Percentiles rank a stretch among this genome's conserved stretches.
These are phyloP conservation scores for Hylia prasina DNA, from an alignment of 2,113 vertebrate species.

Conservation along the genomic window DNA sequence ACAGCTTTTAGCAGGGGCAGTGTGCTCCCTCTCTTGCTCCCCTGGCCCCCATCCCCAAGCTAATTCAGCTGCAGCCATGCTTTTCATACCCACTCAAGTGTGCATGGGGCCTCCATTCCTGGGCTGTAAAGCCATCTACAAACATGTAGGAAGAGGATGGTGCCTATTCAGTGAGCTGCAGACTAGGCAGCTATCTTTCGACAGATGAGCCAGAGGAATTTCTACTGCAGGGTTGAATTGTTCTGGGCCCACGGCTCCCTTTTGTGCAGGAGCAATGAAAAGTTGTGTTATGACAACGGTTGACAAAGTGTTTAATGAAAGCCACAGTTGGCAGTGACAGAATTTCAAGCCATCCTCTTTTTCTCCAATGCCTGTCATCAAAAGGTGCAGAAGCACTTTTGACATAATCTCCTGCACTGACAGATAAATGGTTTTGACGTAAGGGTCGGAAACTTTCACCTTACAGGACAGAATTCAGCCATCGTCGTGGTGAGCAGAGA, in stretches of 20 bases:
- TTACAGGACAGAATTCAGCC: slow-evolving; percentile 13
- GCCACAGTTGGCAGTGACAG: slow-evolving; percentile 57
- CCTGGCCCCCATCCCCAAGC: neutral
- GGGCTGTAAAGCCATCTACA: neutral
- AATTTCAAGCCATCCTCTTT: slow-evolving; percentile 50
- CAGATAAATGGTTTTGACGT: slow-evolving; percentile 63
- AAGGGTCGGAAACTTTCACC: slow-evolving; percentile 43
- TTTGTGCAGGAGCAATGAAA: slow-evolving; percentile 76
- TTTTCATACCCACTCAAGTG: slow-evolving; percentile 63
- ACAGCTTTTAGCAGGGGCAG: neutral
- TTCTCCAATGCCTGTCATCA: slow-evolving; percentile 44
- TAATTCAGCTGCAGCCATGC: slow-evolving; percentile 18
- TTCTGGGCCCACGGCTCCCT: slow-evolving; percentile 68
- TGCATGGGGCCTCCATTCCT: slow-evolving; percentile 30
- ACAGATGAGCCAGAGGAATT: slow-evolving; percentile 80
- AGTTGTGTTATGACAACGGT: slow-evolving; percentile 75
- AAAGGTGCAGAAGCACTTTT: slow-evolving; percentile 55
- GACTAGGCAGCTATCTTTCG: slow-evolving; percentile 77
- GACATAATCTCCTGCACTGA: slow-evolving; percentile 60
- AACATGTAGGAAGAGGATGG: slow-evolving; percentile 46
- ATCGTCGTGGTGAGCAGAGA: neutral
- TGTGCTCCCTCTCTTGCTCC: neutral
- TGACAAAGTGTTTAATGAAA: slow-evolving; percentile 79
- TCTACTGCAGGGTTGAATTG: slow-evolving; percentile 69
- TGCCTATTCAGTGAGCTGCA: slow-evolving; percentile 59